These are phyloP conservation scores for Entosphenus tridentatus DNA, from an alignment of 2,113 vertebrate species.

Conservation along the genomic window DNA sequence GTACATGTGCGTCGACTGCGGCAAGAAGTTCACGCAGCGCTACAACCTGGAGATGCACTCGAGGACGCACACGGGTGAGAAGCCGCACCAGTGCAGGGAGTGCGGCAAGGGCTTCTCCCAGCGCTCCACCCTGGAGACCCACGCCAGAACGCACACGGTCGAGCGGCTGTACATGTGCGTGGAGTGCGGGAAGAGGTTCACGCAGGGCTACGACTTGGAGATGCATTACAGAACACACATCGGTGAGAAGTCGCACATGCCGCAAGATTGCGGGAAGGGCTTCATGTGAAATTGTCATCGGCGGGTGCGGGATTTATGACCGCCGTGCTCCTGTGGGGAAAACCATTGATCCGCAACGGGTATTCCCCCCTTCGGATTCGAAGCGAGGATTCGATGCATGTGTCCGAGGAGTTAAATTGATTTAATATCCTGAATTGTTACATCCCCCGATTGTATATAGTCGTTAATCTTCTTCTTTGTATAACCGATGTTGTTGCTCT, in stretches of 20 bases:
- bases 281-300: background rate
- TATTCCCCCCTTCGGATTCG: too few relatives aligned
- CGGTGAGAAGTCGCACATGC: background rate
- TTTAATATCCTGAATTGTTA: too few relatives aligned
- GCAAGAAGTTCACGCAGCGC: slow-evolving; percentile 23
- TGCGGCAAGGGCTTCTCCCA: slow-evolving; percentile 25
- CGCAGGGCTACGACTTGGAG: background rate
- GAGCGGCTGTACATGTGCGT: slow-evolving; percentile 27
- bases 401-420: too few relatives aligned
- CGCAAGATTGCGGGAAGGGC: background rate
- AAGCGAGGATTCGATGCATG: too few relatives aligned
- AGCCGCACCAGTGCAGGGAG: slow-evolving; percentile 21
- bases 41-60: slow-evolving; percentile 21
- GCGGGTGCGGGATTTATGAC: too few relatives aligned
- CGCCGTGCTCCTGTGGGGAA: too few relatives aligned
- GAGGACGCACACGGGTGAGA: slow-evolving; percentile 23
- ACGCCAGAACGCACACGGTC: slow-evolving; percentile 20
- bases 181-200: slow-evolving; percentile 13
- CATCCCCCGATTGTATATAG: too few relatives aligned
- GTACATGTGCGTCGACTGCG: slow-evolving; percentile 22
- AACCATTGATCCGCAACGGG: too few relatives aligned
- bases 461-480: too few relatives aligned
- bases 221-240: background rate
- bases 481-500: too few relatives aligned
- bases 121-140: slow-evolving; percentile 20